Conservation (phyloP, 2,888 invertebrate species). For the Hedya salicella region DNA sequence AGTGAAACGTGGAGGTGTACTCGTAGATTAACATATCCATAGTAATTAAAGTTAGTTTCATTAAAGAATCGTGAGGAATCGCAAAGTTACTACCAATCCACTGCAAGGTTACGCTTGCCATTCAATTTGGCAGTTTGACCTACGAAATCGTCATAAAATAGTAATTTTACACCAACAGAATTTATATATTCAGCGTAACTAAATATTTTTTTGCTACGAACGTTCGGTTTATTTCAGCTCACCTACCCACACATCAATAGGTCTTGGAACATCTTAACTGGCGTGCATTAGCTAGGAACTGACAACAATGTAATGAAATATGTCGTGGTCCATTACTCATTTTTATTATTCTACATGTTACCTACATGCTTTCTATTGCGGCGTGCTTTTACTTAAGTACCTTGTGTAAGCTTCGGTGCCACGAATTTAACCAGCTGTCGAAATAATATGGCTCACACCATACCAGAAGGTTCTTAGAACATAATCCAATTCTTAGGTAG, state of each 20-base stretch:
- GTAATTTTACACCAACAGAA: conserved; percentile 42
- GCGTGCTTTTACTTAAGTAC: conserved; percentile 17
- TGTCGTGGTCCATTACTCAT: conserved; percentile 44
- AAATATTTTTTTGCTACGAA: conserved; percentile 25
- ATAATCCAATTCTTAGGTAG: neutral
- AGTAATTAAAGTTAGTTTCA: neutral
- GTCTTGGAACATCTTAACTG: conserved; percentile 51
- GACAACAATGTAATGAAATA: conserved; percentile 48
- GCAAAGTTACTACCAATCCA: neutral
- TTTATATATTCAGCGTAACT: conserved; percentile 40
- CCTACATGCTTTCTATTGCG: conserved; percentile 18
- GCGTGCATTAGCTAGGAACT: conserved; percentile 48
- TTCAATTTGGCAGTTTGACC: neutral
- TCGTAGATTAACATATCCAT: neutral
- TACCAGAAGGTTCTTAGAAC: neutral
- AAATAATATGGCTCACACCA: neutral
- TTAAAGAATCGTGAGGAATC: neutral
- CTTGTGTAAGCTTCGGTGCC: neutral
- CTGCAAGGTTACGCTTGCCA: conserved; percentile 2
- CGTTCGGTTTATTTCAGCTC: conserved; percentile 45
- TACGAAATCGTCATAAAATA: neutral
- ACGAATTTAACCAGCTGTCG: neutral
- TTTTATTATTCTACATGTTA: conserved; percentile 13
- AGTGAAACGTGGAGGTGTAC: neutral
- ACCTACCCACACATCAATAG: conserved; percentile 49